A percentile compares a stretch with the other conserved stretches of the same genome.
phyloP scores from a whole-genome alignment of 2,797 vertebrate species.

The Dendrocincla tyrannina region DNA sequence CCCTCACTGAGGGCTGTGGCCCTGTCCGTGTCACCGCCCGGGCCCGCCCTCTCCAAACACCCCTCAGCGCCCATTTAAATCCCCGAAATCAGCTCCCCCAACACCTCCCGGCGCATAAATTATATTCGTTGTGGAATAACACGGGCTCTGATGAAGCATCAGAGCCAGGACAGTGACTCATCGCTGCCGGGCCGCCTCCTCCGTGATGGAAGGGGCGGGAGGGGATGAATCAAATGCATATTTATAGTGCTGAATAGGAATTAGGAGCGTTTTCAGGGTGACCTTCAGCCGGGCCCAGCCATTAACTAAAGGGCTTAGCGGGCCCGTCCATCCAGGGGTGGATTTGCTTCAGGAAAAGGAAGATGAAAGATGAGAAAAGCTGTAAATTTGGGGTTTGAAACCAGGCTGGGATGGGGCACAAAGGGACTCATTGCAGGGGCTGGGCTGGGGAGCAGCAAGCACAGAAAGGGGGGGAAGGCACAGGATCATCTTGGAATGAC shows the following conservation, averaged over 20 bases:
- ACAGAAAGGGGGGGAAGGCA: neutral
- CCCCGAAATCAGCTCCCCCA: fast-evolving
- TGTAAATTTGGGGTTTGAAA: fast-evolving
- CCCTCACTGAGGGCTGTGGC: no score
- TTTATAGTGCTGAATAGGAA: conserved; percentile 23
- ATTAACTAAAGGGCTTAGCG: neutral
- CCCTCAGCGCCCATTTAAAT: neutral
- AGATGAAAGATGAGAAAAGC: neutral
- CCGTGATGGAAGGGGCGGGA: neutral
- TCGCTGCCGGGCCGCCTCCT: neutral
- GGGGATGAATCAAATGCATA: conserved; percentile 38
- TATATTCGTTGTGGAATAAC: neutral
- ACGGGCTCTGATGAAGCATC: neutral
- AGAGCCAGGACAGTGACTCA: neutral
- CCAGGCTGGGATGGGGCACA: neutral
- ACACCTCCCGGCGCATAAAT: neutral
- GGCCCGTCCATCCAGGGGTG: neutral
- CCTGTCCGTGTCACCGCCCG: no score
- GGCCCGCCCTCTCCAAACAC: no score
- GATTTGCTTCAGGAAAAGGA: neutral
- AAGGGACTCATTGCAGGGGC: neutral
- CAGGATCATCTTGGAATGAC: no score
- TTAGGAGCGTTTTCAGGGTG: conserved; percentile 36
- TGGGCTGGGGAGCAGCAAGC: neutral
- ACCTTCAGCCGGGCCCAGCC: conserved; percentile 3